Conservation (phyloP, 2,888 invertebrate species). For the Griposia aprilina region DNA sequence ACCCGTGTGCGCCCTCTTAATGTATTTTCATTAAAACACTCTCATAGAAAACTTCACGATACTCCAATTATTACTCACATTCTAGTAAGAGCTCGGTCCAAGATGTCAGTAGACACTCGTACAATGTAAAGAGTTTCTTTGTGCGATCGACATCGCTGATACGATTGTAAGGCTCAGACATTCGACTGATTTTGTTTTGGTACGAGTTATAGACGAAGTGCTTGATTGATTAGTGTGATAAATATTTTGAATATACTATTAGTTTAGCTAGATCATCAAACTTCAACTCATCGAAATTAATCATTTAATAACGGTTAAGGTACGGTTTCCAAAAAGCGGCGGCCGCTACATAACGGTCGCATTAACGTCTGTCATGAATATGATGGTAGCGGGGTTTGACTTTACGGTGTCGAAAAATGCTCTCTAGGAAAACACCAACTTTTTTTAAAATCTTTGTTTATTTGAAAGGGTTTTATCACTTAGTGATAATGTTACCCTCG, state of each 20-base stretch:
- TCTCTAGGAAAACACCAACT: too few relatives aligned
- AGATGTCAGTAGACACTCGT: too few relatives aligned
- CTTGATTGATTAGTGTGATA: not conserved
- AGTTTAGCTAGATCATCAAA: not conserved
- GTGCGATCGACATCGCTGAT: slow-evolving; percentile 44
- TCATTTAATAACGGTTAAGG: not conserved
- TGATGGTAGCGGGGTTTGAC: not conserved
- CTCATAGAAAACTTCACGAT: not conserved
- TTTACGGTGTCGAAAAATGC: not conserved
- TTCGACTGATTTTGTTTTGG: slow-evolving; percentile 36
- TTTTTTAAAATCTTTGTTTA: too few relatives aligned
- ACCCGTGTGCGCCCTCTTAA: too few relatives aligned
- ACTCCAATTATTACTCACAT: not conserved
- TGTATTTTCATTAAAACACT: too few relatives aligned
- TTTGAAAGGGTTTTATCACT: too few relatives aligned
- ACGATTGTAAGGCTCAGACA: slow-evolving; percentile 42
- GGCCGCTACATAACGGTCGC: not conserved
- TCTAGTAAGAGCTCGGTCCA: not conserved
- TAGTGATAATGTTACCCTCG: too few relatives aligned
- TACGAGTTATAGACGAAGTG: not conserved
- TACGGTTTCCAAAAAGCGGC: not conserved
- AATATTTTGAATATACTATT: not conserved
- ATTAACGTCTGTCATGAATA: not conserved
- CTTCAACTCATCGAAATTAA: not conserved
- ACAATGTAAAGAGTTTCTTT: slow-evolving; percentile 45